A percentile compares a stretch with the other conserved stretches of the same genome.
phyloP scores from a whole-genome alignment of 2,797 vertebrate species.

The Staurois parvus region DNA sequence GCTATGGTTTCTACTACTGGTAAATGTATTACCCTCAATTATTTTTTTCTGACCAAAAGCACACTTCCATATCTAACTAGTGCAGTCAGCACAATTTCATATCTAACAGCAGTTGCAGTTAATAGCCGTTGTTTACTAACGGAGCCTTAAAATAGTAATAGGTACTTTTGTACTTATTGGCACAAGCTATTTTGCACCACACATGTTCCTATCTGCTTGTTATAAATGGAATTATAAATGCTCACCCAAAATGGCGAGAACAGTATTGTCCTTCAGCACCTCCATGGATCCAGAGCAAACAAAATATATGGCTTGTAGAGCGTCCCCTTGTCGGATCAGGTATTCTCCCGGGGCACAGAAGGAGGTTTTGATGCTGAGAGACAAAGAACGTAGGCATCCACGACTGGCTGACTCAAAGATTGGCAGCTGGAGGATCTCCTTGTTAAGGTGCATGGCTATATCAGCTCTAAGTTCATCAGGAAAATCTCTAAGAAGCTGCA shows the following conservation, averaged over 20 bases:
- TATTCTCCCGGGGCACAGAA: constrained; percentile 64
- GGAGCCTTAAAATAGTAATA: no score
- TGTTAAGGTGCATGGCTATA: constrained; percentile 65
- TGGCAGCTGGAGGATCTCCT: constrained; percentile 64
- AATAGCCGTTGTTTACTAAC: no score
- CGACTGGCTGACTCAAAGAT: constrained; percentile 64
- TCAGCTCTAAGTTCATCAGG: constrained; percentile 63
- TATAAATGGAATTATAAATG: background rate
- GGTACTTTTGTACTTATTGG: no score
- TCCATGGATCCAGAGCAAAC: constrained; percentile 65
- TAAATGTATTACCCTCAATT: no score
- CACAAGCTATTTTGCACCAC: no score
- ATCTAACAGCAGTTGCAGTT: no score
- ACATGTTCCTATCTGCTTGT: no score
- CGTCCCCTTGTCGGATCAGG: constrained; percentile 64
- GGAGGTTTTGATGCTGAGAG: constrained; percentile 63
- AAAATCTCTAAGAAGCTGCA: constrained; percentile 61
- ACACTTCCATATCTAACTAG: no score
- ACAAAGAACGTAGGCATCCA: constrained; percentile 62
- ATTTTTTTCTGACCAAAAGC: no score
- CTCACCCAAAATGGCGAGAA: constrained; percentile 64
- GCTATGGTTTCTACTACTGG: no score
- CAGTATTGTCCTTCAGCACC: constrained; percentile 64
- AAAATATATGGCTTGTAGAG: constrained; percentile 65
- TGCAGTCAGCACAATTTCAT: no score